Evolutionary conservation across 92 coral and sea anemone genomes (phyloP), one percentile per base, ranked within the genome.

Genomic region (Actinernus sp.): DNA sequence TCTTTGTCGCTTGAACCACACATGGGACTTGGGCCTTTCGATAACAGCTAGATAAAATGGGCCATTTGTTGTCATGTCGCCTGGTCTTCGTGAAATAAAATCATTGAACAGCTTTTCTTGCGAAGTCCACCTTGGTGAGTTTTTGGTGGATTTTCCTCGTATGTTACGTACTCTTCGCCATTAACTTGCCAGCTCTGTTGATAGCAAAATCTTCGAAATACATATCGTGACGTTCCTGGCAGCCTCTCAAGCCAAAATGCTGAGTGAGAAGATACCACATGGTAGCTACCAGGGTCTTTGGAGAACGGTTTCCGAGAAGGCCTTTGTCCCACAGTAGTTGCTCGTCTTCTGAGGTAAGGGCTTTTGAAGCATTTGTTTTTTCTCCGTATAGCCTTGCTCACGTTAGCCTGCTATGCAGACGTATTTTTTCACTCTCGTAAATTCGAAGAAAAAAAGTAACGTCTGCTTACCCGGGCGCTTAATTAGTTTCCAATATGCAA

Each of bases 211-310:
- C 80, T 36, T 73, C 61, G 16, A 61, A 60, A 45, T 13, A 39
- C 73, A 69, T 59, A 32, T 49, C 41, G 67, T 79, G 68, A 38
- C 72, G 74, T 43, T 58, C 74, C 17, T 71, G 80, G 46, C 74
- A 50, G 22, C 87, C n/a, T n/a, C n/a, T n/a, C n/a, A n/a, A n/a
- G n/a, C n/a, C n/a, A n/a, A n/a, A n/a, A n/a, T n/a, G n/a, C 17
- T 66, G 62, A 32, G 67, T 72, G 17, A 58, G 55, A 12, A 49
- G 28, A 36, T 37, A 73, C 82, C 76, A 81, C 39, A 57, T 66
- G 14, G 83, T 82, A 5, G 61, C 55, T 13, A 52, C 19, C 14
- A 74, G 53, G 30, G 50, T 37, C 55, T 67, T 55, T 25, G 83
- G 49, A 17, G 64, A 62, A 18, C 50, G 53, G 49, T 16, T 43